Percentiles rank a stretch among this genome's conserved stretches.
These are phyloP conservation scores for Aspidoscelis tigris DNA, from an alignment of 2,113 vertebrate genomes.

Conservation along the genomic window DNA sequence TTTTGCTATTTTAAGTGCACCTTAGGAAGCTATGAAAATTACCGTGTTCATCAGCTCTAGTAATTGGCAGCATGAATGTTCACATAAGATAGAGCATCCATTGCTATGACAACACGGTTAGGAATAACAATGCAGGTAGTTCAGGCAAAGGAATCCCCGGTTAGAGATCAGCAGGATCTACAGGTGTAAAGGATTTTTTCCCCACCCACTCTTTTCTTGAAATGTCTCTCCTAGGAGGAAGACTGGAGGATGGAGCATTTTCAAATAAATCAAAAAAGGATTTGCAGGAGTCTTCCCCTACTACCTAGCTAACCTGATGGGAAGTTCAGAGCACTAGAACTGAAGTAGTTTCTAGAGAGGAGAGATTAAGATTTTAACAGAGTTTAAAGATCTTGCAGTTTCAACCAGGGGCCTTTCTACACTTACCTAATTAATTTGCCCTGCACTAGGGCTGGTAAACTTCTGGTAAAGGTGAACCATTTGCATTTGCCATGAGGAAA, in stretches of 20 bases:
- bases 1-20: constrained; percentile 70
- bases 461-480: too few relatives aligned
- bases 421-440: too few relatives aligned
- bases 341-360: constrained; percentile 10
- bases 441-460: too few relatives aligned
- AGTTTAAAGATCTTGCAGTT: constrained; percentile 18
- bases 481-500: too few relatives aligned
- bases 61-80: constrained; percentile 69
- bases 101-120: constrained; percentile 70
- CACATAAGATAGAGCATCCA: constrained; percentile 56
- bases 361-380: background rate
- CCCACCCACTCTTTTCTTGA: constrained; percentile 22
- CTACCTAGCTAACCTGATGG: background rate
- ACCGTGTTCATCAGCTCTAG: constrained; percentile 70
- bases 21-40: constrained; percentile 72
- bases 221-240: constrained; percentile 33
- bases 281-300: constrained; percentile 11
- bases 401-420: background rate
- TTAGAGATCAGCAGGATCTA: constrained; percentile 54
- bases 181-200: constrained; percentile 62
- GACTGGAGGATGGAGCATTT: background rate
- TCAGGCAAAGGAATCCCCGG: constrained; percentile 65
- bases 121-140: constrained; percentile 56
- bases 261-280: background rate
- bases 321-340: background rate